A percentile compares a stretch with the other conserved stretches of the same genome.
Conservation (phyloP, 1,140 invertebrate genomes). For the Scaptomyza hsui region DNA sequence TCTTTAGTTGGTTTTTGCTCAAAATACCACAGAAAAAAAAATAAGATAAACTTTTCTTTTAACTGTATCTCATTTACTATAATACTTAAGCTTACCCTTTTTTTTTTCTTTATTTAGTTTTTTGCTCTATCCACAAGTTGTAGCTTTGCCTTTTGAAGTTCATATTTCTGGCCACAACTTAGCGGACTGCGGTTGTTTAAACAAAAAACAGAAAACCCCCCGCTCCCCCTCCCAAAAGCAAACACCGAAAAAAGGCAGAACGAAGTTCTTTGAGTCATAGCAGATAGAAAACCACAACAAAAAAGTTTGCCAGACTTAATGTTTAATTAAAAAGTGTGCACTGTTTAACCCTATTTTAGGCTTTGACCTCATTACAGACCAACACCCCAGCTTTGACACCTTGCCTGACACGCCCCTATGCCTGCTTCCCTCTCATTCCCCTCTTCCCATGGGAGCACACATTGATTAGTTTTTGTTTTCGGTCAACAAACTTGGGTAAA, state of each 20-base stretch:
- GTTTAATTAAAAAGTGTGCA: constrained; percentile 70
- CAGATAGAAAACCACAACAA: constrained; percentile 46
- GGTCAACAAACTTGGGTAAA: constrained; percentile 81
- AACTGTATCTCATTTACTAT: constrained; percentile 39
- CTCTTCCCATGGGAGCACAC: not conserved
- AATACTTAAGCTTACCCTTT: constrained; percentile 13
- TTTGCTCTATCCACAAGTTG: constrained; percentile 30
- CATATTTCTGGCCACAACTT: constrained; percentile 59
- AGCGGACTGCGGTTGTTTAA: constrained; percentile 42
- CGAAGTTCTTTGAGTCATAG: constrained; percentile 19
- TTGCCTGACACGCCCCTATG: constrained; percentile 5
- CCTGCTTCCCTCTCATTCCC: not conserved
- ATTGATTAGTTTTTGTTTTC: constrained; percentile 83
- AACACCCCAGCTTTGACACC: constrained; percentile 50
- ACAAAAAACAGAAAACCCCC: constrained; percentile 11
- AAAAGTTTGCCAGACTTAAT: constrained; percentile 53
- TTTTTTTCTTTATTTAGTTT: constrained; percentile 13
- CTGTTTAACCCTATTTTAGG: constrained; percentile 54
- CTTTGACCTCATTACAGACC: constrained; percentile 46
- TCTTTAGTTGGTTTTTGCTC: not conserved
- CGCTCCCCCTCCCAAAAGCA: constrained; percentile 6
- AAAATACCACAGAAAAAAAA: constrained; percentile 3
- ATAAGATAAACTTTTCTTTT: constrained; percentile 23
- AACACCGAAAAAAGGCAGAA: constrained; percentile 10
- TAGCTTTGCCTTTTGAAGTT: constrained; percentile 47